Evolutionary conservation across 2,888 invertebrate genomes (phyloP), one percentile per base, ranked within the genome.

Genomic region (Pemphredon lugubris): DNA sequence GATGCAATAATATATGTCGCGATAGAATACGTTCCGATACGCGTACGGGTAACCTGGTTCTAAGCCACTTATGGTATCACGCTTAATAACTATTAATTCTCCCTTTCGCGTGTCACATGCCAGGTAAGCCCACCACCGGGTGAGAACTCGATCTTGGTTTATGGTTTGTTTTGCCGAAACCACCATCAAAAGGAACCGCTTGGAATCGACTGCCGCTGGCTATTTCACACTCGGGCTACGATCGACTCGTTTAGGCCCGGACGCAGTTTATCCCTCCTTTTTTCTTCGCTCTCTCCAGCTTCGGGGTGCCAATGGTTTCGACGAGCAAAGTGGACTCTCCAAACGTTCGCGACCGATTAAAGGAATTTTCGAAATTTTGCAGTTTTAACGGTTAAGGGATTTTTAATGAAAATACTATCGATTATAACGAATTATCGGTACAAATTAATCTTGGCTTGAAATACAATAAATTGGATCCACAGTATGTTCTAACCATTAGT

Each of bases 181-280:
- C 18, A 45, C 13, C 47, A 63, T 73, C 72, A 81, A 81, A 80
- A 72, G 73, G 78, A 51, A 64, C 67, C 68, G 74, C 72, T 42
- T 42, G 57, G 18, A 13, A 42, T 48, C 57, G 37, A 53, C 13
- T 45, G 20, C 59, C 48, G 30, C 42, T 75, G 79, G 75, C 82
- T 80, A 83, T 84, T 84, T 83, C 82, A 84, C 84, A 84, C 84
- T 84, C 73, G 81, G 75, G 66, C 77, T 80, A 53, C 75, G 76
- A 80, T 80, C 79, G 73, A 73, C 77, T 73, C 76, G 76, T 80
- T 81, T 69, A 67, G 63, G 55, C 67, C 65, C 68, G 53, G 51
- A 65, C 69, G 55, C 71, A 44, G 13, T 11, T 34, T 44, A 30
- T 50, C 21, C n/a, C n/a, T 21, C 20, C n/a, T 23, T 13, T 26